Conservation (phyloP, 2,888 invertebrate species). For the Zaprionus obscuricornis region DNA sequence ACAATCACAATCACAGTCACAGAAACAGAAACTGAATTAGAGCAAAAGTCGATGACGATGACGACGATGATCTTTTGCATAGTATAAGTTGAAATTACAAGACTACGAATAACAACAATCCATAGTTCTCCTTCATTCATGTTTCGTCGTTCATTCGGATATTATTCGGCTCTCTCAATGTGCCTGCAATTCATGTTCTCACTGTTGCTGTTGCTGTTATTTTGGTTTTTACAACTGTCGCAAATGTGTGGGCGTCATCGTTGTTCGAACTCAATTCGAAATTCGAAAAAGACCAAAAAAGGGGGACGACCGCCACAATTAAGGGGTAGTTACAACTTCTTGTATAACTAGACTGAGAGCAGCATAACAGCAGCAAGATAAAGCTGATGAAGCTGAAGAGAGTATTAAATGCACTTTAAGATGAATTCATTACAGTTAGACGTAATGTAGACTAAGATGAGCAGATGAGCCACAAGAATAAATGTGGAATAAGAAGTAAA, state of each 20-base stretch:
- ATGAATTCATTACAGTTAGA: neutral
- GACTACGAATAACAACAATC: slow-evolving; percentile 19
- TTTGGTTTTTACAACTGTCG: slow-evolving; percentile 37
- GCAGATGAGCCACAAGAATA: too few relatives aligned
- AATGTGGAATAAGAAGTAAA: too few relatives aligned
- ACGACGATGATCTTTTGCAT: slow-evolving; percentile 65
- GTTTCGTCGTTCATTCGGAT: slow-evolving; percentile 27
- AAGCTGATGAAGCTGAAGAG: neutral
- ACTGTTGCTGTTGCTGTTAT: slow-evolving; percentile 17
- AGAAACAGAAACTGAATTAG: slow-evolving; percentile 14
- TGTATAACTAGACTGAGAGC: slow-evolving; percentile 35
- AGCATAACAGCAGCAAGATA: too few relatives aligned
- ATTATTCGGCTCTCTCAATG: slow-evolving; percentile 13
- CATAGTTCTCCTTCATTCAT: slow-evolving; percentile 75
- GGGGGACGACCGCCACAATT: too few relatives aligned
- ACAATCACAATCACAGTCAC: slow-evolving; percentile 1
- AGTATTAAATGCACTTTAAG: neutral
- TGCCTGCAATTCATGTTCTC: slow-evolving; percentile 59
- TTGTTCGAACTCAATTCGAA: slow-evolving; percentile 44
- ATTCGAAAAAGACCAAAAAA: slow-evolving; percentile 57
- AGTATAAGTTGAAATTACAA: slow-evolving; percentile 52
- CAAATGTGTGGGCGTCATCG: slow-evolving; percentile 70
- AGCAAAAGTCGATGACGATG: slow-evolving; percentile 59
- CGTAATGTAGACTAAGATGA: too few relatives aligned
- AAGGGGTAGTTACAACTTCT: too few relatives aligned